These are phyloP conservation scores for Malthinus seriepunctatus DNA, from an alignment of 2,888 invertebrate species.

Conservation along the genomic window DNA sequence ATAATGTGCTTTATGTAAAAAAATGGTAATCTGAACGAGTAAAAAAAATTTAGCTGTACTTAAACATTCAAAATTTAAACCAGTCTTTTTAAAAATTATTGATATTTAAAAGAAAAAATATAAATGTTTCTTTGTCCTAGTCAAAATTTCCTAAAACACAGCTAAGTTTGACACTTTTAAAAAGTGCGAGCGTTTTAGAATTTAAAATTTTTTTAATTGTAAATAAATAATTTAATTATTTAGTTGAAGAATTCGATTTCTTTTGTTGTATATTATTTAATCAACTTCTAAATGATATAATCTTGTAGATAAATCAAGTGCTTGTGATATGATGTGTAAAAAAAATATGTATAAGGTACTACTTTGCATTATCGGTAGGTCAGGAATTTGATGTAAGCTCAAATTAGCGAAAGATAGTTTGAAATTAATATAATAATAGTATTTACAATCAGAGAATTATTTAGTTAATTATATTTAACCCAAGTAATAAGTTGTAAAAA, in stretches of 20 bases:
- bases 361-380: slow-evolving; percentile 17
- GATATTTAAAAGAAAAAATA: slow-evolving; percentile 3
- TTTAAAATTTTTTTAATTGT: slow-evolving; percentile 9
- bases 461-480: too few species aligned
- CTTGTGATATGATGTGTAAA: slow-evolving; percentile 42
- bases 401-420: slow-evolving; percentile 7
- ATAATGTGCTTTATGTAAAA: slow-evolving; percentile 6
- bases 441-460: too few species aligned
- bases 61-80: background rate
- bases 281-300: slow-evolving; percentile 1
- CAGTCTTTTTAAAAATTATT: background rate
- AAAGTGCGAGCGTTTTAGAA: background rate
- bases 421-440: too few species aligned
- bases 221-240: background rate
- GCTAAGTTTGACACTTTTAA: background rate
- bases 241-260: slow-evolving; percentile 3
- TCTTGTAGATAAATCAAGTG: slow-evolving; percentile 28
- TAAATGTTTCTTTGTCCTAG: slow-evolving; percentile 22
- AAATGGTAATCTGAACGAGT: background rate
- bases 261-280: background rate
- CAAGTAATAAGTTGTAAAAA: too few species aligned
- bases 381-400: slow-evolving; percentile 15
- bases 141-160: slow-evolving; percentile 18
- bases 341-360: slow-evolving; percentile 9
- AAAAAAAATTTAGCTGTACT: slow-evolving; percentile 5